phyloP scores from a whole-genome alignment of 2,797 vertebrate genomes.

The Dipus sagitta region DNA sequence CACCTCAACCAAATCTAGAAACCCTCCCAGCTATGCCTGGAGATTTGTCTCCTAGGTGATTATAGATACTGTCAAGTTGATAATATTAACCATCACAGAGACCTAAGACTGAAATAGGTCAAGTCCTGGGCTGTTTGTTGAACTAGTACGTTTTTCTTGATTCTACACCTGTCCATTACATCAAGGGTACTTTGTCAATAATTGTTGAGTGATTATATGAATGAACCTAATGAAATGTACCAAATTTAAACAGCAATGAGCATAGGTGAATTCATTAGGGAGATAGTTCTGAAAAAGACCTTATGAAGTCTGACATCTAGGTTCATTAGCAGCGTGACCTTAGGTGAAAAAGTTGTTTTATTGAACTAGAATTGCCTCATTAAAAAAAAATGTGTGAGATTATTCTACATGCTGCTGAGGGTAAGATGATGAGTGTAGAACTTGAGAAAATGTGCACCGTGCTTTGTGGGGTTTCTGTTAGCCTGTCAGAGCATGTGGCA shows the following conservation, averaged over 20 bases:
- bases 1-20: no score
- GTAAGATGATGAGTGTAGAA: background rate
- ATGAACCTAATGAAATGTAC: background rate
- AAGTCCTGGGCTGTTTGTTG: background rate
- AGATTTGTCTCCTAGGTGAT: no score
- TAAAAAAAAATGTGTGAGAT: background rate
- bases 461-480: background rate
- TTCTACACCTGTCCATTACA: background rate
- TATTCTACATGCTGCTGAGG: background rate
- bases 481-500: background rate
- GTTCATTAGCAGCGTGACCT: background rate
- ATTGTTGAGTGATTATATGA: background rate
- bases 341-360: background rate
- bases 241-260: background rate
- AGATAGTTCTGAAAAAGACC: constrained; percentile 20
- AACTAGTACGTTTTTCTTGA: background rate
- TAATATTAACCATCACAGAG: no score
- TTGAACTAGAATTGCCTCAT: background rate
- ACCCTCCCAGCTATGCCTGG: no score
- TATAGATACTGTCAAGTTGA: no score
- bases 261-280: constrained; percentile 1
- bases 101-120: background rate
- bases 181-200: background rate
- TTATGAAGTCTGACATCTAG: background rate
- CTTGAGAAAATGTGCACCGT: background rate